Base-by-base conservation (phyloP, 2,888 invertebrate genomes). In the Calameuta idolon region DNA sequence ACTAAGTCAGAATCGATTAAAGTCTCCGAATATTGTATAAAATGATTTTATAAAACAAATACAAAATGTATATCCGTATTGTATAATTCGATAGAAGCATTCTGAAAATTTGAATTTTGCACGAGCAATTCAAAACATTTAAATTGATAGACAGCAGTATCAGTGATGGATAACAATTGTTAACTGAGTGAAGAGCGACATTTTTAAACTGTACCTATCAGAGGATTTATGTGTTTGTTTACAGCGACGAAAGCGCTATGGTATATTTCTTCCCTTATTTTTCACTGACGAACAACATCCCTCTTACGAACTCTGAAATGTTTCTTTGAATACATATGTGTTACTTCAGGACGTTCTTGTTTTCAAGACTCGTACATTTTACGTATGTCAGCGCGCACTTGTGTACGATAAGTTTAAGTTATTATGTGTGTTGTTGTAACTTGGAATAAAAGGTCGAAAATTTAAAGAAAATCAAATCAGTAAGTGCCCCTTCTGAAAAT, bases 211-310 rank as follows among this genome's bases (percentile, higher is more conserved):
- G 1, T 23, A 55, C 23, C 5, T 55, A 5, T 23, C 23, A 55
- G 1, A 55, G 5, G 79, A 85, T 86, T 85, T 85, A 85, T 83
- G 75, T 78, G 79, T 81, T 81, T 85, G 84, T 84, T 85, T 85
- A 83, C 83, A 76, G 78, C 76, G 73, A 71, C 71, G 71, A 30
- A 33, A 15, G 30, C 31, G 71, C 71, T 71, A 23, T 0, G 69
- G 15, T 33, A 30, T 69, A 30, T 33, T 31, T 69, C 15, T 31
- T 33, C 31, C 31, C 15, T 71, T 71, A 71, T 71, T 71, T 71
- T 71, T 33, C 71, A 12, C 33, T 33, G 31, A 71, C 71, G 71
- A 71, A 71, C 71, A 55, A 23, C 40, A 55, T 55, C 40, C 40
- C 2, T 23, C 23, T 55, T 55, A 55, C 40, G 9, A 55, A 23